Percentiles rank a stretch among this genome's conserved stretches.
Conservation (phyloP, 2,113 vertebrate species). For the Hiodon tergisus region DNA sequence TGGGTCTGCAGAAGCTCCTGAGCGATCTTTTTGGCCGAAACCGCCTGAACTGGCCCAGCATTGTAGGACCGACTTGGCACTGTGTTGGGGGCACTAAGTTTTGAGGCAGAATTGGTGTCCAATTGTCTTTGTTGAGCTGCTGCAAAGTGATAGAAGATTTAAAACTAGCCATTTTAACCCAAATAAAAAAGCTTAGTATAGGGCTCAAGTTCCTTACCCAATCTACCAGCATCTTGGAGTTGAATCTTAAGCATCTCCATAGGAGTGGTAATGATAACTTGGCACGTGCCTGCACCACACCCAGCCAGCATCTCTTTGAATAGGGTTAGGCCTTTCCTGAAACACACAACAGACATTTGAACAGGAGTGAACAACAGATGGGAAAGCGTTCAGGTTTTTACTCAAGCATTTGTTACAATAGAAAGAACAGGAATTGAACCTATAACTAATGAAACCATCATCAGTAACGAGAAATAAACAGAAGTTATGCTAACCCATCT, state of each 20-base stretch:
- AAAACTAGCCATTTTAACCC: too few relatives aligned
- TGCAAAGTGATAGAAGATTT: conserved; percentile 25
- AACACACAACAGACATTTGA: neutral
- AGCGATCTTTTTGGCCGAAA: conserved; percentile 68
- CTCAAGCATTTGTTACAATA: neutral
- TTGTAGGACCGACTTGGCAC: conserved; percentile 65
- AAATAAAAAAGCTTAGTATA: neutral
- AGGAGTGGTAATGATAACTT: conserved; percentile 71
- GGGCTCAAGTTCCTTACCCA: conserved; percentile 44
- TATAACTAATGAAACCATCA: neutral
- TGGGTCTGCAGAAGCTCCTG: conserved; percentile 59
- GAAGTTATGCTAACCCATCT: conserved; percentile 53
- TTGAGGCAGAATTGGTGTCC: conserved; percentile 30
- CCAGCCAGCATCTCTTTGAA: conserved; percentile 75
- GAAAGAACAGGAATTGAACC: neutral
- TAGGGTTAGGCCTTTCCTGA: conserved; percentile 64
- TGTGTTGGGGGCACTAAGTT: conserved; percentile 53
- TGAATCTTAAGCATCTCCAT: conserved; percentile 83
- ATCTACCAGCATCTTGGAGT: conserved; percentile 71
- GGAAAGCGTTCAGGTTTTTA: too few relatives aligned
- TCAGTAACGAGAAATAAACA: neutral
- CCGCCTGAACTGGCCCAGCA: conserved; percentile 42
- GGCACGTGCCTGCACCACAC: conserved; percentile 72
- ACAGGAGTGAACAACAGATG: neutral
- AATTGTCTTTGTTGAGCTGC: conserved; percentile 58